Evolutionary conservation across 2,888 invertebrate genomes (phyloP).

Genomic region (Clusia tigrina): DNA sequence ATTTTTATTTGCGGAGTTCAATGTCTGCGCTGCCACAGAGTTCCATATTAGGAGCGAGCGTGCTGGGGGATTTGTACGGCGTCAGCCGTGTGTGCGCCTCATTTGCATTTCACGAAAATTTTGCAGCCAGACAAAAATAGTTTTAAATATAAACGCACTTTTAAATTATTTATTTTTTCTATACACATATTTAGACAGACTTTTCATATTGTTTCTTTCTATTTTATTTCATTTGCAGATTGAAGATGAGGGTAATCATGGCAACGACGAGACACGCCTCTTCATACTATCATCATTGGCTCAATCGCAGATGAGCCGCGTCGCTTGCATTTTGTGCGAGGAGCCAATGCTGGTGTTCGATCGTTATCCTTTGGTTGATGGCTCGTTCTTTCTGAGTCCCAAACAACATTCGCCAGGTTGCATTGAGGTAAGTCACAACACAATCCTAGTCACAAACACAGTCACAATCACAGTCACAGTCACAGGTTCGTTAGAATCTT

Average conservation of each 20-base stretch:
- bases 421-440: conserved; percentile 83
- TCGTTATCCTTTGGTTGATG: conserved; percentile 96
- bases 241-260: conserved; percentile 98
- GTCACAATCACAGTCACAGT: no score
- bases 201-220: conserved; percentile 27
- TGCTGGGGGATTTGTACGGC: no score
- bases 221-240: conserved; percentile 73
- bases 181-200: not conserved
- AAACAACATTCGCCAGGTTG: conserved; percentile 87
- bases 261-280: conserved; percentile 96
- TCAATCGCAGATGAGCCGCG: conserved; percentile 85
- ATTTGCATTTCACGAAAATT: not conserved
- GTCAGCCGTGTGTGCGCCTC: no score
- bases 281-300: conserved; percentile 95
- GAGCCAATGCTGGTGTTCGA: conserved; percentile 93
- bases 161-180: conserved; percentile 9
- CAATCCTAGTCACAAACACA: no score
- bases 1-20: conserved; percentile 18
- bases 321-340: conserved; percentile 87
- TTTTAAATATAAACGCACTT: not conserved
- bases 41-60: no score
- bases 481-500: no score
- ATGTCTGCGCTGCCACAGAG: conserved; percentile 13
- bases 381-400: conserved; percentile 97
- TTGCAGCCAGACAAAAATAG: not conserved